phyloP scores from a whole-genome alignment of 2,888 invertebrate species.

The Allacma fusca region DNA sequence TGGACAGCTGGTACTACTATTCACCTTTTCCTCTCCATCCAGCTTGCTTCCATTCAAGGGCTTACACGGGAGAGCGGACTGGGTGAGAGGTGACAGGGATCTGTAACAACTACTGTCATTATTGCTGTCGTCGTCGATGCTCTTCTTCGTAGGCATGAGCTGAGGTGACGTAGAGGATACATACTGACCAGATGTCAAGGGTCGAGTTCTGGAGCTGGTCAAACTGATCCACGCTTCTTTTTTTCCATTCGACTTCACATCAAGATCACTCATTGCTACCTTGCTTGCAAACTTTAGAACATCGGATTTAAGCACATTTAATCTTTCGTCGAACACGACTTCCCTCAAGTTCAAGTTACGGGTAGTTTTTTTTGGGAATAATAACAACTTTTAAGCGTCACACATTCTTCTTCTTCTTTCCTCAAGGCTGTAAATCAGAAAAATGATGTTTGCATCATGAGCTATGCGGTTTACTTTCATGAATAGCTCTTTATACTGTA shows the following conservation, averaged over 20 bases:
- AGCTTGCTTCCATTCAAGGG: neutral
- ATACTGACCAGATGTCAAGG: neutral
- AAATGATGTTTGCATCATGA: neutral
- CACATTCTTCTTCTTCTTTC: neutral
- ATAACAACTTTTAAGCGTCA: neutral
- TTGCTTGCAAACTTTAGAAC: neutral
- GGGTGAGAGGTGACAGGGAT: neutral
- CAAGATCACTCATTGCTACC: constrained; percentile 18
- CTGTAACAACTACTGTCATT: constrained; percentile 19
- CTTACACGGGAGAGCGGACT: neutral
- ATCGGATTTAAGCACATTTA: neutral
- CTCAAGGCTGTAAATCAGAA: constrained; percentile 1
- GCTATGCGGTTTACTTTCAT: too few species aligned
- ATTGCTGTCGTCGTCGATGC: neutral
- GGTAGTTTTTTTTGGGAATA: too few species aligned
- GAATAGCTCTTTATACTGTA: too few species aligned
- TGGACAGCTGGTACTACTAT: constrained; percentile 19
- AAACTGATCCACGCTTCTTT: neutral
- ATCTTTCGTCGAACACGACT: too few species aligned
- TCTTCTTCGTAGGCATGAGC: neutral
- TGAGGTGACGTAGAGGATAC: neutral
- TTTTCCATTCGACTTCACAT: neutral
- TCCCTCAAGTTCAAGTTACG: too few species aligned
- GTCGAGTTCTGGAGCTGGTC: neutral
- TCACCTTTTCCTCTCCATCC: neutral